Evolutionary conservation across 2,113 vertebrate species (phyloP), one percentile per base, ranked within the genome.

Genomic region (Bombycilla garrulus): DNA sequence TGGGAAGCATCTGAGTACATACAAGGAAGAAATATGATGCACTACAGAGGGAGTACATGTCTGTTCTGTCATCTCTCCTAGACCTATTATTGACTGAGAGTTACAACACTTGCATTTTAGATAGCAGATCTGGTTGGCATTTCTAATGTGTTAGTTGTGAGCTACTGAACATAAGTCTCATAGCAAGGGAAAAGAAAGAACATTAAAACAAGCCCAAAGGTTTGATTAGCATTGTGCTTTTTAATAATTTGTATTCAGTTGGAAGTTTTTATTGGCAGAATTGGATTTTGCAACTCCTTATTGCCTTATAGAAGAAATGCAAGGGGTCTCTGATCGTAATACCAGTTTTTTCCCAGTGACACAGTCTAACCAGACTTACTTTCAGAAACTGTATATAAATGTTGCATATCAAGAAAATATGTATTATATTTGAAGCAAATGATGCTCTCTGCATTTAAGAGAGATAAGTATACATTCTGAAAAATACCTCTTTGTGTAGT

Each of bases 1-100:
- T 71, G 86, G 84, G 77, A 88, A 90, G 31, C 82, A 91, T 84
- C 66, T 84, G 74, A 76, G 92, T 94, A 61, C n/a, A 28, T 73
- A 12, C 38, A 64, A 86, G 31, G 78, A 88, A 81, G 86, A 81
- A 70, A 50, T 26, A 62, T 35, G 42, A 50, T 94, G 92, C 45
- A 38, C 47, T 57, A 31, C 48, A 74, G 60, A 74, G n/a, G 24
- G 50, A 92, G 40, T 65, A 29, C 33, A 64, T 6, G 18, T 69
- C 91, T 78, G 38, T 67, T 53, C 36, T 81, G 25, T 71, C 57
- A 11, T 76, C 38, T 70, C 26, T 83, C 21, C 33, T 36, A 21
- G 23, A 31, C 33, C 54, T 72, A 0, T 93, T 96, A 69, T 9
- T 74, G 88, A 80, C 69, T 69, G 71, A 85, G 64, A 64, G 25